phyloP scores from a whole-genome alignment of 2,797 vertebrate species.

The Hydrocynus forskahlii region DNA sequence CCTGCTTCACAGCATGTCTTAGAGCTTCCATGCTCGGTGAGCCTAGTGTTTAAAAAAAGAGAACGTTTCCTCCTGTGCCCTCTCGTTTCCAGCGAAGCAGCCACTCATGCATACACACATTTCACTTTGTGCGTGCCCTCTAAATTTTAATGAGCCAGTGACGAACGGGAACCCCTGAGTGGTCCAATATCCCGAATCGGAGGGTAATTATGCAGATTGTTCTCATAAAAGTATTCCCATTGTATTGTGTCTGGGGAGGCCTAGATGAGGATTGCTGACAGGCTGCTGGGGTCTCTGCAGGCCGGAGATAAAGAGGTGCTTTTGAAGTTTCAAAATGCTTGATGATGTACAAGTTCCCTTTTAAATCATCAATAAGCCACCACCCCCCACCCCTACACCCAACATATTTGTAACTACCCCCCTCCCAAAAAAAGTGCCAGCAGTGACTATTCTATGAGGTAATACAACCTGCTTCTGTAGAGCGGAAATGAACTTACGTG shows the following conservation, averaged over 20 bases:
- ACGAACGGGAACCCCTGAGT: constrained; percentile 49
- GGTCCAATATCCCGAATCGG: constrained; percentile 51
- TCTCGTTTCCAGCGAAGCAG: constrained; percentile 14
- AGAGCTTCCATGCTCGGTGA: constrained; percentile 47
- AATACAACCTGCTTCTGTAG: constrained; percentile 9
- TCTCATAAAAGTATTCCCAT: constrained; percentile 58
- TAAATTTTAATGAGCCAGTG: constrained; percentile 59
- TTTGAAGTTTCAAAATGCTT: constrained; percentile 56
- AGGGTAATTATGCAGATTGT: constrained; percentile 63
- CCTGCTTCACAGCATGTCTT: constrained; percentile 11
- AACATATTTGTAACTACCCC: constrained; percentile 32
- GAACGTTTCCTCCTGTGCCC: constrained; percentile 10
- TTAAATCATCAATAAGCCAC: constrained; percentile 29
- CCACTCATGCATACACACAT: constrained; percentile 16
- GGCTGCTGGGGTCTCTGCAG: constrained; percentile 52
- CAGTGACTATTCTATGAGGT: constrained; percentile 27
- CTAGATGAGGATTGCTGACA: constrained; percentile 54
- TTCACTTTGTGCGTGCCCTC: constrained; percentile 38
- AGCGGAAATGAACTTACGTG: constrained; percentile 40
- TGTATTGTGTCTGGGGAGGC: constrained; percentile 42
- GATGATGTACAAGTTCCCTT: constrained; percentile 51
- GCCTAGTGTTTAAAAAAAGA: not conserved
- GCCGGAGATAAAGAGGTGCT: constrained; percentile 55
- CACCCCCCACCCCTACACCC: not conserved
- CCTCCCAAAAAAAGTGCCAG: constrained; percentile 24